Percentiles rank a stretch among this genome's conserved stretches.
These are phyloP conservation scores for Anthonomus grandis DNA, from an alignment of 1,140 invertebrate species.

Conservation along the genomic window DNA sequence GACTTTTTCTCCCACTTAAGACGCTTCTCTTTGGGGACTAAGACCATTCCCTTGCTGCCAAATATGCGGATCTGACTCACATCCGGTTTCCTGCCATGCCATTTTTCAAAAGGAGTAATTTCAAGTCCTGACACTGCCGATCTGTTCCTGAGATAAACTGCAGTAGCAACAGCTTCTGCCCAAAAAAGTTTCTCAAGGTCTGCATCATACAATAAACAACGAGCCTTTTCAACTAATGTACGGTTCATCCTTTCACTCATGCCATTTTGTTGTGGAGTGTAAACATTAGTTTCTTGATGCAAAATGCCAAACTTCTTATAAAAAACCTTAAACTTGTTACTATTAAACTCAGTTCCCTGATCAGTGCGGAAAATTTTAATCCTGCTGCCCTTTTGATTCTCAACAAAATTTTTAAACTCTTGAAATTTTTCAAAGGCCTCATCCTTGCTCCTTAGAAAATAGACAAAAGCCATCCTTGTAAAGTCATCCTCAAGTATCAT, in stretches of 20 bases:
- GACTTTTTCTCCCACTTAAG: conserved; percentile 36
- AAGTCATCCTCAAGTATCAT: conserved; percentile 46
- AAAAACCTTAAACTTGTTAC: conserved; percentile 33
- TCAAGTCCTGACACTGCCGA: conserved; percentile 19
- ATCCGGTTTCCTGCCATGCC: conserved; percentile 37
- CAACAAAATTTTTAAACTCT: conserved; percentile 38
- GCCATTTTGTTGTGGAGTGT: conserved; percentile 50
- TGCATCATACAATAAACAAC: conserved; percentile 44
- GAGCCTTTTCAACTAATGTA: conserved; percentile 45
- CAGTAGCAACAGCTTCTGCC: conserved; percentile 49
- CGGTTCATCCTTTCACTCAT: conserved; percentile 47
- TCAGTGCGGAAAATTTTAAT: conserved; percentile 40
- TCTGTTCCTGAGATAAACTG: conserved; percentile 50
- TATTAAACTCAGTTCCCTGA: conserved; percentile 36
- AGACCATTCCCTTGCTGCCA: conserved; percentile 43
- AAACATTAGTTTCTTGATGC: conserved; percentile 33
- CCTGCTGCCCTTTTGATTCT: conserved; percentile 30
- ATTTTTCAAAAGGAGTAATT: conserved; percentile 35
- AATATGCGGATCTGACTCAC: conserved; percentile 39
- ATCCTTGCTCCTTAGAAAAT: conserved; percentile 43
- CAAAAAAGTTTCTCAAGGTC: conserved; percentile 42
- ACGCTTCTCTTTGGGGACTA: conserved; percentile 36
- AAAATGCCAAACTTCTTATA: conserved; percentile 34
- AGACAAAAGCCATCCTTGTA: conserved; percentile 43
- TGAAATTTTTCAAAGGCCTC: conserved; percentile 32